Evolutionary conservation across 2,797 vertebrate species (phyloP), one percentile per base, ranked within the genome.

Genomic region (Echiichthys vipera): DNA sequence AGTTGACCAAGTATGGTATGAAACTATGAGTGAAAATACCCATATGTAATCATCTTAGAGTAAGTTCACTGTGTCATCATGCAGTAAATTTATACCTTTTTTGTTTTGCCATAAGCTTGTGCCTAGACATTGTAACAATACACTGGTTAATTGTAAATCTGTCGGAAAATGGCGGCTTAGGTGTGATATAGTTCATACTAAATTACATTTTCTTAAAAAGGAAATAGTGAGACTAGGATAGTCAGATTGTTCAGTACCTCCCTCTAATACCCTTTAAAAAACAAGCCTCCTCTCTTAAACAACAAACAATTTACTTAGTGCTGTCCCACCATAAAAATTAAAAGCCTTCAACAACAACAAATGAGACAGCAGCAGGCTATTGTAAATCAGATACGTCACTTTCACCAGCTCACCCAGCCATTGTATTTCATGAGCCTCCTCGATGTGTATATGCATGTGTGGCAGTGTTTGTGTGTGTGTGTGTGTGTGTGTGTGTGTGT

Each of bases 261-360:
- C 32, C 30, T 69, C 50, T 36, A 29, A 53, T 54, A 30, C 29
- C 64, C 85, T 83, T 87, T 90, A 83, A 86, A 67, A 71, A 61
- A 34, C 78, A 77, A 54, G 27, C 40, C 64, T 39, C 86, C 91
- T 92, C 90, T 77, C 49, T 94, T 92, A 94, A 95, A 95, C 84
- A 88, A 91, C 91, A 92, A 92, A 95, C 94, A 95, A 95, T 97
- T 96, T 96, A 96, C 93, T 95, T 95, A 95, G 95, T 93, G 95
- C 90, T 93, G 95, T 94, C 92, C 94, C 91, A 84, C 94, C 94
- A 94, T 97, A 96, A 96, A 97, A 96, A 94, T 95, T 94, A 96
- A 97, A 97, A 95, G 95, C 95, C 95, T 95, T 84, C 93, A 93
- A 94, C 94, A 95, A 96, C 96, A 97, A 96, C 95, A 95, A 96